Base-by-base conservation (phyloP, 2,888 invertebrate genomes). In the Portevinia maculata region DNA sequence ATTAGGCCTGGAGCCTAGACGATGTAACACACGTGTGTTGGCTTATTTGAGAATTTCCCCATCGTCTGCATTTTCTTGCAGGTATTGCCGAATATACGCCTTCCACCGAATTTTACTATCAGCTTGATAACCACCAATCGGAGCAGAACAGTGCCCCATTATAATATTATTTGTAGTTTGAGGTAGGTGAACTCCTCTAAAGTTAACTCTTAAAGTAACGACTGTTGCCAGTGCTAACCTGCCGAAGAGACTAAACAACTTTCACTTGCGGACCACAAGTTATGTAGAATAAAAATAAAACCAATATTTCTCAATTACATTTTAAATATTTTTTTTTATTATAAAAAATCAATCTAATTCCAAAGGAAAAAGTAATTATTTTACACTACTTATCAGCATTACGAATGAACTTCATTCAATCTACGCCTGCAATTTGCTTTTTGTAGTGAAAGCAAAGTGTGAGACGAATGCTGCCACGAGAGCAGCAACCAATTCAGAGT, bases 401-500 rank as follows among this genome's bases (percentile, higher is more conserved):
- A 48, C 48, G 89, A 89, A 89, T 89, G 90, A 89, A 89, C 89
- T 89, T 89, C 89, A 89, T 89, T 89, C 89, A 89, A 85, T 86
- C 91, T 94, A 96, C 44, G 94, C 93, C 87, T 95, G 90, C 83
- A 97, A 93, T 90, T 96, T 96, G 87, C 94, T 94, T 91, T 96
- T 96, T 86, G 96, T 94, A 70, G 95, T 94, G 86, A 97, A 94
- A 0, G 98, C 98, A 74, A 96, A 93, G 90, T 98, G 98, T 50
- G 96, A 96, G 8, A 98, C 94, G 13, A 95, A 89, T 79, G 95
- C 92, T 1, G 97, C 95, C 1, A 96, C 90, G 11, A 94, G 91
- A 4, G 96, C 95, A 7, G 98, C 98, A 57, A 98, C 92, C 39
- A 97, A 93, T 92, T 98, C 98, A 0, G 97, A 97, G 90, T 97